phyloP scores from a whole-genome alignment of 2,888 invertebrate genomes.

The Tricholauxania praeusta region DNA sequence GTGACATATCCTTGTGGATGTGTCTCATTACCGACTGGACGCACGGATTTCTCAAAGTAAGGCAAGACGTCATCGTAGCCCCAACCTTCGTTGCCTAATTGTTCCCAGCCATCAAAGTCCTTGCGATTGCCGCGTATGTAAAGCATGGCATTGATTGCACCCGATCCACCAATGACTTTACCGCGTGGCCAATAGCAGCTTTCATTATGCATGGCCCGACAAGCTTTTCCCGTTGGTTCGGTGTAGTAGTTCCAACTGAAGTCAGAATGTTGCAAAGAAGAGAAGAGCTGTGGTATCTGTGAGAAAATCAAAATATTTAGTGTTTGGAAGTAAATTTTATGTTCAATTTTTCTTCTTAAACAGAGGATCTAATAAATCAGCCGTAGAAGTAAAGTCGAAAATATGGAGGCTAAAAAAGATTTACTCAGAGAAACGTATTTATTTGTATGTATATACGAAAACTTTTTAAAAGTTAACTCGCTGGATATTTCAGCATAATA shows the following conservation, averaged over 20 bases:
- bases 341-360: too few species aligned
- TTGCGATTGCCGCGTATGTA: constrained; percentile 74
- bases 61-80: constrained; percentile 81
- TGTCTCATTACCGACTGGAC: constrained; percentile 49
- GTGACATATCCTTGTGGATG: constrained; percentile 64
- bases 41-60: constrained; percentile 82
- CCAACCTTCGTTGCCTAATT: constrained; percentile 75
- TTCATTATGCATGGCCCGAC: constrained; percentile 51
- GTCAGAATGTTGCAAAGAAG: constrained; percentile 52
- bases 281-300: constrained; percentile 55
- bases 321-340: too few species aligned
- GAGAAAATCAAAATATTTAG: too few species aligned
- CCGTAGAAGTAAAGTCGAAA: too few species aligned
- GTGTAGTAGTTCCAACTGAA: constrained; percentile 59
- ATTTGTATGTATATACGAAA: too few species aligned
- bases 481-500: too few species aligned
- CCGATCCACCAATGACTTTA: constrained; percentile 76
- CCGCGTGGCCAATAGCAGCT: constrained; percentile 72
- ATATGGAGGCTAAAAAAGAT: too few species aligned
- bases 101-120: constrained; percentile 77
- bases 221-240: constrained; percentile 53
- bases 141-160: constrained; percentile 75
- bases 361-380: too few species aligned
- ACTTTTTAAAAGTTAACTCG: too few species aligned
- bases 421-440: too few species aligned